phyloP scores from a whole-genome alignment of 2,888 invertebrate species.

The Cryptocephalus primarius region DNA sequence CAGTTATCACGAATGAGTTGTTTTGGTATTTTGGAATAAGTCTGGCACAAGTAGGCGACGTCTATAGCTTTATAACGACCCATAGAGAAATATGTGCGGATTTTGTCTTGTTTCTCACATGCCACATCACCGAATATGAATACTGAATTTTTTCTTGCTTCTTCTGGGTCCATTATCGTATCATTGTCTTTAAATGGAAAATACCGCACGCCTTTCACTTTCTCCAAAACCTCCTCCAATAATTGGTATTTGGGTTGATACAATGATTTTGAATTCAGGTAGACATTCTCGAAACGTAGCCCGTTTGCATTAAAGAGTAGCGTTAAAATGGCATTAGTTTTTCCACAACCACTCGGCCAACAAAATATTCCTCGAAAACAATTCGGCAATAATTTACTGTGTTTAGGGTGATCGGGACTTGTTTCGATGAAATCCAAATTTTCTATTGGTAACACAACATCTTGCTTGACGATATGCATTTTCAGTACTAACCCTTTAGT shows the following conservation, averaged over 20 bases:
- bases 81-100: background rate
- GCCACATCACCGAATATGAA: constrained; percentile 1
- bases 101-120: background rate
- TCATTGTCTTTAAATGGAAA: constrained; percentile 6
- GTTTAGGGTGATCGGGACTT: background rate
- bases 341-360: constrained; percentile 7
- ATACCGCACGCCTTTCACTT: constrained; percentile 5
- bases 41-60: constrained; percentile 1
- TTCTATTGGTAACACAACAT: background rate
- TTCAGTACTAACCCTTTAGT: background rate
- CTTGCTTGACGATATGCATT: background rate
- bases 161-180: constrained; percentile 4
- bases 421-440: background rate
- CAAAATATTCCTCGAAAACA: constrained; percentile 6
- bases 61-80: constrained; percentile 1
- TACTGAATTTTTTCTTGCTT: constrained; percentile 1
- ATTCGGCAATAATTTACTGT: constrained; percentile 6
- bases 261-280: constrained; percentile 7
- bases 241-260: constrained; percentile 7
- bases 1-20: constrained; percentile 3
- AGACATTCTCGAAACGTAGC: constrained; percentile 8
- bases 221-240: background rate
- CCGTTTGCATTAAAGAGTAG: constrained; percentile 6
- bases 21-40: constrained; percentile 3
- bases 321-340: constrained; percentile 7